Evolutionary conservation across 2,888 invertebrate genomes (phyloP).

Genomic region (Epistrophella euchroma): DNA sequence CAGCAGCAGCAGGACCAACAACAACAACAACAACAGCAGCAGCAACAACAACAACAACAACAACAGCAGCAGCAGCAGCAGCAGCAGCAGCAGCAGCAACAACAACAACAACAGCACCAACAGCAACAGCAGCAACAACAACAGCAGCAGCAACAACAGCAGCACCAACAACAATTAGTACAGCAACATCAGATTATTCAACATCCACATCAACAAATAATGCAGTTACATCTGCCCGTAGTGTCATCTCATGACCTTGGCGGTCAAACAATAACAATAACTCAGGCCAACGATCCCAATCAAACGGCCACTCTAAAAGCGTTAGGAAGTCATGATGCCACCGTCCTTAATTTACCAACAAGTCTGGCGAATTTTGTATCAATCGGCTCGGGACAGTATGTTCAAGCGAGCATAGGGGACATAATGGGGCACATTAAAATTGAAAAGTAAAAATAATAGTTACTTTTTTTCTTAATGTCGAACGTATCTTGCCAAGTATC

Average conservation of each 20-base stretch:
- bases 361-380: conserved; percentile 82
- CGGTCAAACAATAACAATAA: conserved; percentile 82
- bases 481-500: conserved; percentile 66
- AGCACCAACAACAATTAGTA: conserved; percentile 75
- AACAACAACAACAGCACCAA: conserved; percentile 77
- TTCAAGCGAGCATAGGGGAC: conserved; percentile 79
- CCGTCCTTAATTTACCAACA: conserved; percentile 81
- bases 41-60: conserved; percentile 72
- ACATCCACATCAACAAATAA: conserved; percentile 80
- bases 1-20: conserved; percentile 72
- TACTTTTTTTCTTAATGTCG: background rate
- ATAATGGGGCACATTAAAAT: conserved; percentile 81
- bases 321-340: conserved; percentile 79
- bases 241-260: conserved; percentile 81
- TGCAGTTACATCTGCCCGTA: conserved; percentile 81
- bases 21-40: conserved; percentile 56
- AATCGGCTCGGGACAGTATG: conserved; percentile 81
- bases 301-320: conserved; percentile 78
- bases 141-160: conserved; percentile 77
- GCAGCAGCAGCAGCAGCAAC: conserved; percentile 61
- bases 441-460: conserved; percentile 79
- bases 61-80: conserved; percentile 61
- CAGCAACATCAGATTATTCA: conserved; percentile 71
- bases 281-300: conserved; percentile 78
- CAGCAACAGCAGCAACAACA: conserved; percentile 77